Conservation (phyloP, 2,113 vertebrate genomes). For the Nycticryphes semicollaris region DNA sequence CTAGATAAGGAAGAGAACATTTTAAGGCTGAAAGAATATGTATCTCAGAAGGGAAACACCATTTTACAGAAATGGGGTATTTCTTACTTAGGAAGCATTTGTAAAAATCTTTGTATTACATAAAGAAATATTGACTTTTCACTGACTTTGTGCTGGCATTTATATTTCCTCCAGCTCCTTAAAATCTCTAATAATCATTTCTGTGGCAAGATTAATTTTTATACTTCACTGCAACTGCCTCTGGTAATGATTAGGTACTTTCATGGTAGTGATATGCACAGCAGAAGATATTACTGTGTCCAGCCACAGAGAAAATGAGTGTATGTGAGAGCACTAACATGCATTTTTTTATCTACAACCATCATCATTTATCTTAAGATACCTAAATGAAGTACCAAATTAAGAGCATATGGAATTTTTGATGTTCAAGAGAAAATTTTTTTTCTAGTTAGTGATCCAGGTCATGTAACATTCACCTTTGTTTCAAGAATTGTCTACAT, state of each 20-base stretch:
- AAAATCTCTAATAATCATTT: background rate
- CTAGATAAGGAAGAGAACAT: slow-evolving; percentile 1
- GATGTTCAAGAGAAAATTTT: background rate
- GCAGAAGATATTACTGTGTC: background rate
- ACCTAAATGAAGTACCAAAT: background rate
- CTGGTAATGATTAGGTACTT: background rate
- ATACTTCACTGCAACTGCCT: background rate
- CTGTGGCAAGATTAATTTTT: background rate
- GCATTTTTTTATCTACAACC: background rate
- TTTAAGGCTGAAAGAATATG: background rate
- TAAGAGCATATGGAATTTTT: background rate
- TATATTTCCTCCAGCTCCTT: background rate
- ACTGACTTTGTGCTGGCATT: background rate
- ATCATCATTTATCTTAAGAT: background rate
- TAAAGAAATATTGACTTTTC: background rate
- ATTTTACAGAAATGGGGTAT: background rate
- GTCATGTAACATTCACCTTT: background rate
- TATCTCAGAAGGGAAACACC: background rate
- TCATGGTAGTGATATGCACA: background rate
- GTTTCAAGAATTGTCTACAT: background rate
- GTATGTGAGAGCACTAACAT: background rate
- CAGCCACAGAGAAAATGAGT: background rate
- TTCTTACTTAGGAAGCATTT: background rate
- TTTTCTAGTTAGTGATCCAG: background rate
- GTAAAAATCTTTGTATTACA: background rate